These are phyloP conservation scores for Mormyrops boulengeri DNA, from an alignment of 2,797 vertebrate genomes.

Conservation along the genomic window DNA sequence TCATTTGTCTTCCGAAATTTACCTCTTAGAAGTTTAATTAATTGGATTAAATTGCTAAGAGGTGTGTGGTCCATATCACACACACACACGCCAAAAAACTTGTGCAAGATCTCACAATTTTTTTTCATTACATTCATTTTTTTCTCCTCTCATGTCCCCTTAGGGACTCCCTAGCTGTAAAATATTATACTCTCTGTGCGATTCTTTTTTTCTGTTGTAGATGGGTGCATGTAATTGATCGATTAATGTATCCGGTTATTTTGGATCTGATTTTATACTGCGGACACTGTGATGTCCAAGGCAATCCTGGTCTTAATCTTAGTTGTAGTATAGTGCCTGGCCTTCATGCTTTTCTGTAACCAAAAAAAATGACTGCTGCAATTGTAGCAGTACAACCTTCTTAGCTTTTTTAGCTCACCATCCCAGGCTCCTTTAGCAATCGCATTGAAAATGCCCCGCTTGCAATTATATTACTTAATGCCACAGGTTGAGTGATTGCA, in stretches of 20 bases:
- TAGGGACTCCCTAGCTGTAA: not conserved
- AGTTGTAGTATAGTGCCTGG: not conserved
- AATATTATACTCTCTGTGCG: not conserved
- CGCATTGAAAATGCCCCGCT: not conserved
- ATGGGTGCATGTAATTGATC: not conserved
- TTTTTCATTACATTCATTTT: not conserved
- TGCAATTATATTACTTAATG: not conserved
- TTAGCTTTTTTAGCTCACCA: not conserved
- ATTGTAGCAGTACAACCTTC: not conserved
- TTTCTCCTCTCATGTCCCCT: not conserved
- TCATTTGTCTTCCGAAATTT: not conserved
- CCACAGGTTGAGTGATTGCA: not conserved
- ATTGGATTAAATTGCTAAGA: not conserved
- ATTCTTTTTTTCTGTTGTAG: not conserved
- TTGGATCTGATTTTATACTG: not conserved
- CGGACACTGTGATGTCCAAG: not conserved
- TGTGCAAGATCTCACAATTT: not conserved
- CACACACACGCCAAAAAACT: not conserved
- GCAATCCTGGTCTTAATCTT: not conserved
- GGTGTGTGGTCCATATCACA: not conserved
- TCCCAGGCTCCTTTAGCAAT: not conserved
- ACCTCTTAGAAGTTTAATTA: not conserved
- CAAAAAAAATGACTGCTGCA: not conserved
- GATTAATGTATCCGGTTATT: not conserved
- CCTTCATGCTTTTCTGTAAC: not conserved